Evolutionary conservation across 2,888 invertebrate species (phyloP).

Genomic region (Lacanobia oleracea): DNA sequence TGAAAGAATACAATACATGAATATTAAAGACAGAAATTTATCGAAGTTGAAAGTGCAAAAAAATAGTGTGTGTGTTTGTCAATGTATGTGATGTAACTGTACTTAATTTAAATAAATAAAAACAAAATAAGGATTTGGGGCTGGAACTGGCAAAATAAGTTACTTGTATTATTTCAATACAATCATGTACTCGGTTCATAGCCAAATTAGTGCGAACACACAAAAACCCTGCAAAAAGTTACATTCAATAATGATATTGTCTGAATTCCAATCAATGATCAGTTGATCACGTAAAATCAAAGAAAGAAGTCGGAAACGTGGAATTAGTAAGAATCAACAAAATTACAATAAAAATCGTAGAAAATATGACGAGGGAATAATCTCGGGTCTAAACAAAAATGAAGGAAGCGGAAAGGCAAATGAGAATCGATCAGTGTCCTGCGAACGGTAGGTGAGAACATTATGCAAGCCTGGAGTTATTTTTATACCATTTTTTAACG

Average conservation of each 20-base stretch:
- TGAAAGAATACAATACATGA: no score
- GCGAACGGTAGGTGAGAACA: slow-evolving; percentile 28
- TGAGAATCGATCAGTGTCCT: slow-evolving; percentile 28
- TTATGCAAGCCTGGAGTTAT: slow-evolving; percentile 27
- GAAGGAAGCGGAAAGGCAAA: slow-evolving; percentile 29
- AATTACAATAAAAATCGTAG: slow-evolving; percentile 9
- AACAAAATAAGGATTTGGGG: no score
- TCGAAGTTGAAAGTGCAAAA: no score
- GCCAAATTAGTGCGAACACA: background rate
- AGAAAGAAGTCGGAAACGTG: background rate
- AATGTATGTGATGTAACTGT: no score
- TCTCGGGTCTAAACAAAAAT: slow-evolving; percentile 37
- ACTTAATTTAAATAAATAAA: no score
- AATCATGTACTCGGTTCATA: no score
- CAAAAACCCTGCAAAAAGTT: background rate
- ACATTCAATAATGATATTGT: background rate
- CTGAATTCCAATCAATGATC: background rate
- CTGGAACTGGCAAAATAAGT: no score
- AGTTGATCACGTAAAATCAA: background rate
- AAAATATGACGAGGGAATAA: slow-evolving; percentile 16
- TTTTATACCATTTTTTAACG: slow-evolving; percentile 15
- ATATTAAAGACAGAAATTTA: no score
- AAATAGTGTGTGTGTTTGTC: no score
- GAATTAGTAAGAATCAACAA: slow-evolving; percentile 22
- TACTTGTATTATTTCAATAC: no score